Conservation (phyloP, 2,888 invertebrate species). For the Aplocera efformata region DNA sequence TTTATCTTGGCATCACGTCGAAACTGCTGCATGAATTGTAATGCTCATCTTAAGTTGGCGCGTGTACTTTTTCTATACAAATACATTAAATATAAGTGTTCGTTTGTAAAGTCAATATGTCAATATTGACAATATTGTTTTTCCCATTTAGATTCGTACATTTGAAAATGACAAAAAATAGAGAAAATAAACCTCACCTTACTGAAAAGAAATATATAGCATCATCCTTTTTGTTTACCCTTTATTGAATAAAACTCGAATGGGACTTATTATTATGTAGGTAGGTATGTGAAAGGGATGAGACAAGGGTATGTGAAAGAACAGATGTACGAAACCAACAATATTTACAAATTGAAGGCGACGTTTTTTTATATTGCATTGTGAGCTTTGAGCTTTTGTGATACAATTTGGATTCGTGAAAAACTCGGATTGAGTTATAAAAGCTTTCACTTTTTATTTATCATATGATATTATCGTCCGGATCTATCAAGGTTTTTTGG, state of each 20-base stretch:
- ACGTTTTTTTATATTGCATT: constrained; percentile 30
- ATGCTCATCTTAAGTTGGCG: too few relatives aligned
- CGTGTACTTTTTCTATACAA: too few relatives aligned
- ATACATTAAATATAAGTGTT: too few relatives aligned
- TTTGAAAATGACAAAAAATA: too few relatives aligned
- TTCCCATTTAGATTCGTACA: too few relatives aligned
- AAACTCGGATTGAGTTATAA: constrained; percentile 30
- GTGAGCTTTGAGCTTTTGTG: constrained; percentile 30
- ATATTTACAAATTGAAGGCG: constrained; percentile 35
- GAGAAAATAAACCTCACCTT: too few relatives aligned
- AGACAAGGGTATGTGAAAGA: constrained; percentile 41
- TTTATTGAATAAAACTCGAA: constrained; percentile 21
- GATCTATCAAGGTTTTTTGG: too few relatives aligned
- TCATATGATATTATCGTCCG: neutral
- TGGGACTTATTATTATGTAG: constrained; percentile 7
- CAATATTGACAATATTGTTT: too few relatives aligned
- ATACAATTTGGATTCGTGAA: constrained; percentile 29
- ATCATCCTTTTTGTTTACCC: constrained; percentile 11
- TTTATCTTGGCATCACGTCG: too few relatives aligned
- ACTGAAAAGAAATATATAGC: constrained; percentile 9
- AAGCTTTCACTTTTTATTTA: constrained; percentile 30
- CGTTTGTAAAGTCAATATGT: too few relatives aligned
- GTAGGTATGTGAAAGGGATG: constrained; percentile 29
- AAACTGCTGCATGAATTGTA: too few relatives aligned
- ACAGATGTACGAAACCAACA: constrained; percentile 42